A percentile compares a stretch with the other conserved stretches of the same genome.
Conservation (phyloP, 2,113 vertebrate species). For the Lasiurus cinereus region DNA sequence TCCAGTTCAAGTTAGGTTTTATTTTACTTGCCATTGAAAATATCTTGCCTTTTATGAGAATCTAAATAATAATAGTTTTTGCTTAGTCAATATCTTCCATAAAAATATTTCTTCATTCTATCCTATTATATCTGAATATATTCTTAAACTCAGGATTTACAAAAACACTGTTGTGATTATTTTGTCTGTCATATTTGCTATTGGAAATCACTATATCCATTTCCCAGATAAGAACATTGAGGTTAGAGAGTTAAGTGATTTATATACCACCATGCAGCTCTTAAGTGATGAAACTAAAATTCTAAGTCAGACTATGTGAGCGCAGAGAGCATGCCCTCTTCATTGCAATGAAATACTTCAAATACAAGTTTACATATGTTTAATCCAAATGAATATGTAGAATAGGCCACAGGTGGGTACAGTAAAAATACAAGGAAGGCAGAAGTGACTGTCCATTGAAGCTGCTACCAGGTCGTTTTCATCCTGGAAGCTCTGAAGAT, state of each 20-base stretch:
- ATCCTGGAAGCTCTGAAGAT: neutral
- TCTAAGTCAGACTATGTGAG: neutral
- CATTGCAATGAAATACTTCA: neutral
- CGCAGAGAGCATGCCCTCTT: neutral
- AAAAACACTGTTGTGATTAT: neutral
- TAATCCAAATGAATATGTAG: neutral
- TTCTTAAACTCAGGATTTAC: neutral
- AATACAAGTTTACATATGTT: neutral
- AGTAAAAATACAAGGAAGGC: neutral
- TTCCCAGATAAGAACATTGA: neutral
- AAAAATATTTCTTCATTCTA: neutral
- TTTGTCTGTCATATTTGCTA: neutral
- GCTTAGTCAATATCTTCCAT: neutral
- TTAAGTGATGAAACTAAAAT: neutral
- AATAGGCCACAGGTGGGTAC: neutral
- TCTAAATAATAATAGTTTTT: neutral
- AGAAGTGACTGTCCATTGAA: neutral
- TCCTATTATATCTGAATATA: neutral
- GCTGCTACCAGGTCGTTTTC: neutral
- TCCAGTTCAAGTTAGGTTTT: neutral
- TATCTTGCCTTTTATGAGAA: neutral
- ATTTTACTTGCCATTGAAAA: slow-evolving; percentile 8
- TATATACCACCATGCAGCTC: neutral
- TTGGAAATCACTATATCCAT: neutral
- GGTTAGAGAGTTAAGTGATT: neutral